Conservation (phyloP, 2,888 invertebrate species). For the Tetheella fluctuosa region DNA sequence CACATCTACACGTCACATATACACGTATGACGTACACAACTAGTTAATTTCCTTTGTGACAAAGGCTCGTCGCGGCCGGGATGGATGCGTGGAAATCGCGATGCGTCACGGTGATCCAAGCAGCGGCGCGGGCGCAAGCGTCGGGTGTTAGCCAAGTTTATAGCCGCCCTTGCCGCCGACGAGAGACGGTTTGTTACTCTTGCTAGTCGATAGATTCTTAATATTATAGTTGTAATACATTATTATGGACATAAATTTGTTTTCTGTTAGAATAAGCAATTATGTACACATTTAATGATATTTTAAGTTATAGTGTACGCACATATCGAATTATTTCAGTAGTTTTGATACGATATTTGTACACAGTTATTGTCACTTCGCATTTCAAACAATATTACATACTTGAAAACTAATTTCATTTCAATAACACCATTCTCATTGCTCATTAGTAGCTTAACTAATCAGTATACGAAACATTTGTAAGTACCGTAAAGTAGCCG, state of each 20-base stretch:
- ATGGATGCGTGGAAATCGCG: conserved; percentile 84
- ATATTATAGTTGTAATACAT: not conserved
- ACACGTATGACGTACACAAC: conserved; percentile 63
- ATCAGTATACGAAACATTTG: not conserved
- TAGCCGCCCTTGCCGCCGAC: conserved; percentile 33
- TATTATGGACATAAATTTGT: not conserved
- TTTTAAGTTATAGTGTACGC: too few species aligned
- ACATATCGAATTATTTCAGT: not conserved
- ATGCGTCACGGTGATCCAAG: conserved; percentile 80
- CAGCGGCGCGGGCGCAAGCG: conserved; percentile 50
- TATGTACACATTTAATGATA: too few species aligned
- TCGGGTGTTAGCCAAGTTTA: conserved; percentile 34
- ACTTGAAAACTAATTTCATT: not conserved
- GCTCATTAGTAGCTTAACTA: conserved; percentile 7
- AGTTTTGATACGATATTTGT: not conserved
- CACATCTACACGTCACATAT: conserved; percentile 49
- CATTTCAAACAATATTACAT: not conserved
- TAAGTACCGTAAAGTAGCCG: conserved; percentile 32
- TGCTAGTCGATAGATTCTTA: not conserved
- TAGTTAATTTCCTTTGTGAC: conserved; percentile 85
- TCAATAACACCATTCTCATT: not conserved
- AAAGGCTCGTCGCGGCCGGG: conserved; percentile 78
- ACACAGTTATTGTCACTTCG: not conserved
- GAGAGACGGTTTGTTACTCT: conserved; percentile 26
- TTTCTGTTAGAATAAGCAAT: too few species aligned